These are phyloP conservation scores for Leptinotarsa rubiginosa DNA, from an alignment of 2,888 invertebrate genomes.

Conservation along the genomic window DNA sequence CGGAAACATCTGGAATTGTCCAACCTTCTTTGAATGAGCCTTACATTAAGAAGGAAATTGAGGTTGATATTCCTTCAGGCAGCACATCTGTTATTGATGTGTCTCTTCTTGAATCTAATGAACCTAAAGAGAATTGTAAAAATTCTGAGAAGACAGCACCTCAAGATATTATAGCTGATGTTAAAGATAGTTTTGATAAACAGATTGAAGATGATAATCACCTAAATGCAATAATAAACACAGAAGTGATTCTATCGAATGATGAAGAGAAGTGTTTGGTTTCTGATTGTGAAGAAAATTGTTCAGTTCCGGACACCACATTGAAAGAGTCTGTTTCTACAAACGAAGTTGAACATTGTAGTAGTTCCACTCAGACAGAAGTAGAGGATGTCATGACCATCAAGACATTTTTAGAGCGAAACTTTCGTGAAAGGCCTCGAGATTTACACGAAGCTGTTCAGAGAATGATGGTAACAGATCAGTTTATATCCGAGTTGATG, in stretches of 20 bases:
- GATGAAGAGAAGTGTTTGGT: background rate
- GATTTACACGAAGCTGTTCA: conserved; percentile 40
- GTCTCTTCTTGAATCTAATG: background rate
- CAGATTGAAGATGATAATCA: background rate
- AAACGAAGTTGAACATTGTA: conserved; percentile 22
- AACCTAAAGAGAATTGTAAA: background rate
- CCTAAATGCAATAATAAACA: background rate
- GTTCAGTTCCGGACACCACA: background rate
- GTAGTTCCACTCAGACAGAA: conserved; percentile 31
- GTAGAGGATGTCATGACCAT: conserved; percentile 7
- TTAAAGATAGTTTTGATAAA: background rate
- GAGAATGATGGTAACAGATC: conserved; percentile 53
- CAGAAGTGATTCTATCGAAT: background rate
- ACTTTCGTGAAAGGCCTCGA: conserved; percentile 31
- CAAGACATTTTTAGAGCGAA: conserved; percentile 25
- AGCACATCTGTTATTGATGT: background rate
- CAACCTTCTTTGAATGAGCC: background rate
- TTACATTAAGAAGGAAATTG: background rate
- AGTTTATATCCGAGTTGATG: conserved; percentile 53
- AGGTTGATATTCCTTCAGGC: background rate
- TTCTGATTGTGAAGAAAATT: background rate
- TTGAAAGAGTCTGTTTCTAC: background rate
- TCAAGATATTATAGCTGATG: background rate
- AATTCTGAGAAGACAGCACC: background rate
- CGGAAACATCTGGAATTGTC: background rate